Base-by-base conservation (phyloP, 2,113 vertebrate genomes). In the Eonycteris spelaea region DNA sequence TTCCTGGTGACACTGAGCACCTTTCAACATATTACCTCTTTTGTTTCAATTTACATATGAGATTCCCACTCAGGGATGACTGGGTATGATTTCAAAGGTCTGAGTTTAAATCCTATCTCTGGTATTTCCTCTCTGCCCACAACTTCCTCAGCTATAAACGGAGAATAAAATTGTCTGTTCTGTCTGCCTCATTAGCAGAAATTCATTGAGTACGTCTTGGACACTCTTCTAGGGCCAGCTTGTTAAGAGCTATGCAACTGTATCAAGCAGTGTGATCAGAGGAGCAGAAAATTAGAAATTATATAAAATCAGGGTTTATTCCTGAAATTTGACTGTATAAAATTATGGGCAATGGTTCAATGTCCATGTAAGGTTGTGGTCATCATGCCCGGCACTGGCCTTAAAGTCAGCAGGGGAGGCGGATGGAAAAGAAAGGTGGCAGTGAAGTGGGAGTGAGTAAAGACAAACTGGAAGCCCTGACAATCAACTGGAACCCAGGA, bases 401-500 rank as follows among this genome's bases (percentile, higher is more conserved):
- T 26, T 55, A 45, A 35, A 40, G 30, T 33, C 12, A 21, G 10
- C 43, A 33, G 21, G 22, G 21, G 51, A 65, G 33, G 33, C 3
- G 7, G 9, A 10, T 21, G 38, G 65, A 9, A 80, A 65, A n/a
- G 30, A 84, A 48, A 75, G 43, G 45, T 45, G n/a, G 38, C 70
- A 4, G 1, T 18, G 10, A 61, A 74, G 48, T 26, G 0, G 1
- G 13, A 1, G 10, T 65, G 12, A 78, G 7, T 5, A 67, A 55
- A 26, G 13, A 59, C 55, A 67, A 48, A 82, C 1, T 5, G 18
- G 63, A 67, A 40, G 30, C 35, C 24, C 7, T 24, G 53, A 51
- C 0, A 0, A 21, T 51, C 30, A 40, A 12, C 63, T 45, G 4
- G 40, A 59, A 43, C 1, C 12, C 18, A 30, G 0, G 11, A 78